Conservation (phyloP, 2,888 invertebrate genomes). For the Andrena marginata region DNA sequence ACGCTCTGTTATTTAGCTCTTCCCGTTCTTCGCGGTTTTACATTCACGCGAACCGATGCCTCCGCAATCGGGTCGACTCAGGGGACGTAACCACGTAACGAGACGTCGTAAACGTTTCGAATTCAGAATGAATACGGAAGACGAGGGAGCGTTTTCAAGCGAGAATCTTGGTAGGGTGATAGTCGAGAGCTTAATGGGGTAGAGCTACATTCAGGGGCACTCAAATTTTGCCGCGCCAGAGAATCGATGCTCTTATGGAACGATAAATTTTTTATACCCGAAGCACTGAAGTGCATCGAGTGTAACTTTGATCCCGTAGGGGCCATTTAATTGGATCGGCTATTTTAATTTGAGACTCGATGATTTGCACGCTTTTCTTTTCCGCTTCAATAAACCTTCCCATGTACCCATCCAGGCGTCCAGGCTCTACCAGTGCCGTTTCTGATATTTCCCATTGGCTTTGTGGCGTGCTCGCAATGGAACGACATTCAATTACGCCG, state of each 20-base stretch:
- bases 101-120: constrained; percentile 20
- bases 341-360: too few species aligned
- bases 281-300: too few species aligned
- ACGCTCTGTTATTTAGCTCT: not conserved
- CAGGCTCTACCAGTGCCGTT: not conserved
- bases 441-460: not conserved
- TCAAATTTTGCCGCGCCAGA: too few species aligned
- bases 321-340: too few species aligned
- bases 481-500: not conserved
- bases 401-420: not conserved
- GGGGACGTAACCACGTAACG: constrained; percentile 23
- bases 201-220: too few species aligned
- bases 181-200: too few species aligned
- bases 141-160: too few species aligned
- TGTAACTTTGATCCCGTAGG: too few species aligned
- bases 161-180: too few species aligned
- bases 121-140: not conserved
- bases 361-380: not conserved
- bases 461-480: not conserved
- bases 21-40: constrained; percentile 1
- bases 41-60: constrained; percentile 12
- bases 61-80: constrained; percentile 5
- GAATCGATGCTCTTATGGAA: too few species aligned
- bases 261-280: too few species aligned
- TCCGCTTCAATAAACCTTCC: not conserved